A percentile compares a stretch with the other conserved stretches of the same genome.
These are phyloP conservation scores for Plestiodon gilberti DNA, from an alignment of 2,113 vertebrate genomes.

Conservation along the genomic window DNA sequence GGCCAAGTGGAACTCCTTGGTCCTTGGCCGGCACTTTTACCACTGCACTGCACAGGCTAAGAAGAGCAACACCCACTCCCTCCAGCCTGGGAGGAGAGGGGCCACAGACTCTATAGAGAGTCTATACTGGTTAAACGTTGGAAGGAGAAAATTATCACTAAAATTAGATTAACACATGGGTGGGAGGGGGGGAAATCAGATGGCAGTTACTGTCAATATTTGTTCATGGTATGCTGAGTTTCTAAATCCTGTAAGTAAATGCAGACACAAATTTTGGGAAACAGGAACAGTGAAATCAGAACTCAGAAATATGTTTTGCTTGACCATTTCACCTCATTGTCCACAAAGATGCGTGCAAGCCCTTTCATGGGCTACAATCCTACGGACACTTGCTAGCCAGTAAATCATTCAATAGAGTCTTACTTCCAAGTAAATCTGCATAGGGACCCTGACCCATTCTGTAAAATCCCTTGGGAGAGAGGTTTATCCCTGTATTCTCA, in stretches of 20 bases:
- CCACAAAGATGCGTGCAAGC: not conserved
- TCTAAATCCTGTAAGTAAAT: not conserved
- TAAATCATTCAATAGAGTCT: not conserved
- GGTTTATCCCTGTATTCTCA: not conserved
- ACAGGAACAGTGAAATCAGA: not conserved
- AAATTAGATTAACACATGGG: not conserved
- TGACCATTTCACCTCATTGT: no score
- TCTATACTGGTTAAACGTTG: not conserved
- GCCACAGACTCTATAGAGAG: not conserved
- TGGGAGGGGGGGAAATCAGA: no score
- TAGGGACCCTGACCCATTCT: not conserved
- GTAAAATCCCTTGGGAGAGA: not conserved
- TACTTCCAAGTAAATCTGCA: not conserved
- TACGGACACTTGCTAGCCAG: not conserved
- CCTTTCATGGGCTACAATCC: not conserved
- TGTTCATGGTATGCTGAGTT: not conserved
- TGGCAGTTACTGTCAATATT: not conserved
- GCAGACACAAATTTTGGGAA: not conserved
- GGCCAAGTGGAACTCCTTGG: no score
- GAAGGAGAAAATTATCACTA: not conserved
- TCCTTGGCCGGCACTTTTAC: no score
- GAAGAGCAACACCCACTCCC: not conserved
- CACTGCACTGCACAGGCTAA: not conserved
- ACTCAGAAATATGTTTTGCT: not conserved
- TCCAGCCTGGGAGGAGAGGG: not conserved